Conservation (phyloP, 2,888 invertebrate species). For the Timandra comae region DNA sequence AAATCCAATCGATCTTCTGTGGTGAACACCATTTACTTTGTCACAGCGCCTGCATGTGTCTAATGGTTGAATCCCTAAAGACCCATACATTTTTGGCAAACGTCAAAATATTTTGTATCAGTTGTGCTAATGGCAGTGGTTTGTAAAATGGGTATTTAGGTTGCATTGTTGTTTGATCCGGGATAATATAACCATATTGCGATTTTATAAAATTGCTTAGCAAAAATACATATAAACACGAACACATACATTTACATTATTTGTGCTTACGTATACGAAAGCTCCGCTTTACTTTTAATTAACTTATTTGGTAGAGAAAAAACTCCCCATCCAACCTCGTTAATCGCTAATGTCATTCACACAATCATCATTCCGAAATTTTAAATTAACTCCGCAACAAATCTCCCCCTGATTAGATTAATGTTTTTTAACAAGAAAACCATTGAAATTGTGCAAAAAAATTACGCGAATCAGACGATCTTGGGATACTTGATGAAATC, state of each 20-base stretch:
- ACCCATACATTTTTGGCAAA: conserved; percentile 60
- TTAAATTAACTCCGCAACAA: conserved; percentile 38
- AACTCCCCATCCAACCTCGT: conserved; percentile 5
- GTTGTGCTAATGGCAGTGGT: conserved; percentile 62
- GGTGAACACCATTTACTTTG: conserved; percentile 60
- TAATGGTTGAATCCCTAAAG: conserved; percentile 60
- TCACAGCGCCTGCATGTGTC: conserved; percentile 40
- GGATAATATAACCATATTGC: conserved; percentile 59
- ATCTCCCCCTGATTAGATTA: conserved; percentile 48
- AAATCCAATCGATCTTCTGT: conserved; percentile 73
- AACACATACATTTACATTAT: too few relatives aligned
- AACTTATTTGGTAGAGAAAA: neutral
- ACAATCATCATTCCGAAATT: conserved; percentile 37
- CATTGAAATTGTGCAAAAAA: conserved; percentile 47
- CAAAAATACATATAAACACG: too few relatives aligned
- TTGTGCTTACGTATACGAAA: neutral
- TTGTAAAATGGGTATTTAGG: conserved; percentile 59
- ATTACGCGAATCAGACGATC: conserved; percentile 51
- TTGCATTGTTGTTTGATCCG: conserved; percentile 57
- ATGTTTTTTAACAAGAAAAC: conserved; percentile 55
- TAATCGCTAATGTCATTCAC: conserved; percentile 18
- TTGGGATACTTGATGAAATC: conserved; percentile 67
- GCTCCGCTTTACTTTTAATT: neutral
- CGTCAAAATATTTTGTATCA: conserved; percentile 75
- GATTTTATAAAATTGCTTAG: too few relatives aligned